Base-by-base conservation (phyloP, 2,888 invertebrate genomes). In the Erpobdella octoculata region DNA sequence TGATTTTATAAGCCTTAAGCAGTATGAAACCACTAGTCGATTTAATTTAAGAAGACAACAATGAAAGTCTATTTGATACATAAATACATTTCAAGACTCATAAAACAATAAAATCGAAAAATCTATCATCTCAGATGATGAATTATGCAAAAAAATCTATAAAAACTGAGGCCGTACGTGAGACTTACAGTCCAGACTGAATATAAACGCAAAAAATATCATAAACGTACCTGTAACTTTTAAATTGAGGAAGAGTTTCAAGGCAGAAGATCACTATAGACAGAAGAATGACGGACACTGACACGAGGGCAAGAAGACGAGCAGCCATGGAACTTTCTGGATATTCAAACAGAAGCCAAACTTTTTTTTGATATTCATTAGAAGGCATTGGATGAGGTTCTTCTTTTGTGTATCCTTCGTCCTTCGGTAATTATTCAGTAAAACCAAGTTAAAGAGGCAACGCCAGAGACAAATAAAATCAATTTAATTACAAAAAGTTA, bases 221-320 rank as follows among this genome's bases (percentile, higher is more conserved):
- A 33, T 1, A 15, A 4, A 5, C 33, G 25, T 36, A 69, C 69
- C 36, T 93, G 88, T 97, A 96, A 88, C 95, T 95, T 86, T 96
- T 96, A 88, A 96, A 96, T 87, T 95, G 93, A 79, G 97, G 96
- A 85, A 97, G 89, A 83, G 97, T 97, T 87, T 97, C 97, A 86
- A 97, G 88, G 87, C 97, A 97, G 88, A 97, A 97, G 86, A 96
- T 96, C 85, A 97, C 94, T 87, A 97, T 97, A 85, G 96, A 96
- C 82, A 96, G 89, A 82, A 97, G 88, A 86, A 97, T 97, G 85
- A 97, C 93, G 88, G 94, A 91, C 84, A 97, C 96, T 84, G 95
- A 96, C 86, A 96, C 93, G 87, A 97, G 96, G 85, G 97, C 97
- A 85, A 97, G 93, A 80, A 95, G 91, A 82, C 96, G 90, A 82